phyloP scores from a whole-genome alignment of 2,888 invertebrate species.

The Beris chalybata region DNA sequence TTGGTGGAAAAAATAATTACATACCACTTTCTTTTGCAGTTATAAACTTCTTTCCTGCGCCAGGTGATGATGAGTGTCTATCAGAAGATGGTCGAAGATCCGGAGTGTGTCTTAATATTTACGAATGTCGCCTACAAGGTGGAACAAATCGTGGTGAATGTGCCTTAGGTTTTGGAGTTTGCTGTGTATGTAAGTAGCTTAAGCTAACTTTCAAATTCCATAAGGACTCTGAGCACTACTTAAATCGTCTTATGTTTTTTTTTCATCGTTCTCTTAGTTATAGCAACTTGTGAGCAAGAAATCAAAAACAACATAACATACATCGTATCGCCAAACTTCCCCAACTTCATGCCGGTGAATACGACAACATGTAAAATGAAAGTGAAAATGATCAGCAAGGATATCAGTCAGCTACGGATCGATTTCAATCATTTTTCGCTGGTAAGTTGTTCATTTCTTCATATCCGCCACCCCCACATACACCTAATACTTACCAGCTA shows the following conservation, averaged over 20 bases:
- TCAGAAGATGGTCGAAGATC: conserved; percentile 69
- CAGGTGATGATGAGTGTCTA: conserved; percentile 78
- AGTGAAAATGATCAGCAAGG: conserved; percentile 74
- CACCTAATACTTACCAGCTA: too few relatives aligned
- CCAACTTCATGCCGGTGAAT: conserved; percentile 68
- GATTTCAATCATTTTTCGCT: conserved; percentile 83
- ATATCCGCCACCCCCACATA: too few relatives aligned
- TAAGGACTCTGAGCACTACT: not conserved
- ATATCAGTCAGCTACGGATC: conserved; percentile 79
- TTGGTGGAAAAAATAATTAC: not conserved
- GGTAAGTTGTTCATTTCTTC: conserved; percentile 58
- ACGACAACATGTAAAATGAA: conserved; percentile 70
- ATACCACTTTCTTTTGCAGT: conserved; percentile 58
- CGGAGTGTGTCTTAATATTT: conserved; percentile 81
- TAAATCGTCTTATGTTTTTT: not conserved
- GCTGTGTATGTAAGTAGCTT: conserved; percentile 76
- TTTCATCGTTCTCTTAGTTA: conserved; percentile 60
- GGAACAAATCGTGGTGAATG: conserved; percentile 73
- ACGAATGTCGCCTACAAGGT: conserved; percentile 77
- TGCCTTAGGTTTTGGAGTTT: conserved; percentile 82
- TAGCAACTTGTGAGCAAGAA: conserved; percentile 71
- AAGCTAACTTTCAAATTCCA: not conserved
- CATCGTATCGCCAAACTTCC: conserved; percentile 80
- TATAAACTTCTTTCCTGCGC: conserved; percentile 81
- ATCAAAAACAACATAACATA: conserved; percentile 80